phyloP scores from a whole-genome alignment of 1,140 invertebrate genomes.

The Drosophila serrata region DNA sequence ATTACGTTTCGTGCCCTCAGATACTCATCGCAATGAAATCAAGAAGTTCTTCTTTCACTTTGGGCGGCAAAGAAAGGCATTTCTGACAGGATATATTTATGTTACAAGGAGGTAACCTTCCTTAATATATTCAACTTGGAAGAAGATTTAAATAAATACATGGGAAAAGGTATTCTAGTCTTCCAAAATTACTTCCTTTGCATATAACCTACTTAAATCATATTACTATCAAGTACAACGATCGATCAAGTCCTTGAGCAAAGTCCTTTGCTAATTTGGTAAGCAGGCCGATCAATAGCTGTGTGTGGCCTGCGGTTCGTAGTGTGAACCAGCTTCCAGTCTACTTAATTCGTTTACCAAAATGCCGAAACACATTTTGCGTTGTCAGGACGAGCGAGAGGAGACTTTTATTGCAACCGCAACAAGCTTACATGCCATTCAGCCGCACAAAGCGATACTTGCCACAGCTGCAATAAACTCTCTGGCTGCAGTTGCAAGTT shows the following conservation, averaged over 20 bases:
- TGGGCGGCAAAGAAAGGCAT: background rate
- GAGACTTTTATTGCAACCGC: slow-evolving; percentile 65
- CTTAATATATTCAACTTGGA: background rate
- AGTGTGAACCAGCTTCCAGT: slow-evolving; percentile 28
- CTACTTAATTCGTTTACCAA: slow-evolving; percentile 33
- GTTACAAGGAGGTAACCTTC: background rate
- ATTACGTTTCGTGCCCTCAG: slow-evolving; percentile 7
- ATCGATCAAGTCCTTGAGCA: background rate
- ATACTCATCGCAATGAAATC: slow-evolving; percentile 8
- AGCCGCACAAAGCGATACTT: slow-evolving; percentile 35
- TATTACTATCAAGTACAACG: background rate
- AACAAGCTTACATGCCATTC: slow-evolving; percentile 69
- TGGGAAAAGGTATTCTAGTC: too few relatives aligned
- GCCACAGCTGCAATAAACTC: slow-evolving; percentile 61
- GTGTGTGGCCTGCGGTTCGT: slow-evolving; percentile 10
- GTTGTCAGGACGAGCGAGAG: slow-evolving; percentile 13
- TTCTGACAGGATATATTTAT: background rate
- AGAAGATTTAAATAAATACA: background rate
- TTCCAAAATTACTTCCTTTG: background rate
- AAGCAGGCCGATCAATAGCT: slow-evolving; percentile 7
- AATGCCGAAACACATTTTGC: slow-evolving; percentile 37
- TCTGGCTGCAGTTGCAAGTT: slow-evolving; percentile 50
- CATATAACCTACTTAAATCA: background rate
- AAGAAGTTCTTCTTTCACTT: background rate
- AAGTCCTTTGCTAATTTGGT: background rate